phyloP scores from a whole-genome alignment of 2,888 invertebrate genomes.

The Eupithecia insigniata region DNA sequence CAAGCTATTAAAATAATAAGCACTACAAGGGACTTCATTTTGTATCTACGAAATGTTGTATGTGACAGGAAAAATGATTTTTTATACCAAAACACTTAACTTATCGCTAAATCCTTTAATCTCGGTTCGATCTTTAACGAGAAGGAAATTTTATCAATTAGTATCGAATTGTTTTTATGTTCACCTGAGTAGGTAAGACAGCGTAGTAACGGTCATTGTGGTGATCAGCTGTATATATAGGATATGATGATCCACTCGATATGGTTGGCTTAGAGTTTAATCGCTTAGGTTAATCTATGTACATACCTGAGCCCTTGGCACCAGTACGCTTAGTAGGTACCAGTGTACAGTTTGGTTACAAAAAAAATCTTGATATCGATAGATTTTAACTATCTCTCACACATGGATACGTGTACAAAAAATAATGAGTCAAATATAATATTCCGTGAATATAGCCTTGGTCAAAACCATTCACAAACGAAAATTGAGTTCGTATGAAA shows the following conservation, averaged over 20 bases:
- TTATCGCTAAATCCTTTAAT: constrained; percentile 10
- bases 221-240: neutral
- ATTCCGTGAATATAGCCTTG: too few species aligned
- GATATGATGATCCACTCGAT: neutral
- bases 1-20: neutral
- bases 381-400: too few species aligned
- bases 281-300: too few species aligned
- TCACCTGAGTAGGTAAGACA: neutral
- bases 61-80: neutral
- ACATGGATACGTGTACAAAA: too few species aligned
- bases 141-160: neutral
- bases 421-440: too few species aligned
- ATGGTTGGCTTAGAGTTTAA: too few species aligned
- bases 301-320: too few species aligned
- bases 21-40: constrained; percentile 2
- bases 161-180: neutral
- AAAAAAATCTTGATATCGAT: too few species aligned
- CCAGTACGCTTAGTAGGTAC: too few species aligned
- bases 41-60: neutral
- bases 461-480: too few species aligned
- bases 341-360: too few species aligned
- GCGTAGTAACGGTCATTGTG: neutral
- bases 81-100: constrained; percentile 9
- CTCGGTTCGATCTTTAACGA: constrained; percentile 3
- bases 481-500: too few species aligned